Evolutionary conservation across 2,113 vertebrate species (phyloP).

Genomic region (Channa argus): DNA sequence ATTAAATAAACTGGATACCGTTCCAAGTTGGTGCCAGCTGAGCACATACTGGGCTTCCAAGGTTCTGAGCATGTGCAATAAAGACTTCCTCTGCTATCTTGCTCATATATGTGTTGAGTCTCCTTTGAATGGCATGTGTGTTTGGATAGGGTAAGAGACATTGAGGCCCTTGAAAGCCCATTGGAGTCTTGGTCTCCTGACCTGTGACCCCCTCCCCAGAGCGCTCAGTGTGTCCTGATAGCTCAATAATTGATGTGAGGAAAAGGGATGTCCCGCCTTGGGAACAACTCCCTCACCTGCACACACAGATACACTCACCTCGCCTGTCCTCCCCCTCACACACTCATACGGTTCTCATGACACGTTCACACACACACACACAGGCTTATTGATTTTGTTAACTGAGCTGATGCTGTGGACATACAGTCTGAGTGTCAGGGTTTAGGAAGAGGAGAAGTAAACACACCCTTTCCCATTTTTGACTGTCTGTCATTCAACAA

Average conservation of each 20-base stretch:
- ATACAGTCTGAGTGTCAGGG: constrained; percentile 46
- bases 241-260: constrained; percentile 83
- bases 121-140: neutral
- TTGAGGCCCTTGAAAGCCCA: constrained; percentile 59
- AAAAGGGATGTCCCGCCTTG: constrained; percentile 64
- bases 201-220: constrained; percentile 72
- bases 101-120: constrained; percentile 3
- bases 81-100: too few species aligned
- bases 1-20: too few species aligned
- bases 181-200: constrained; percentile 69
- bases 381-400: constrained; percentile 86
- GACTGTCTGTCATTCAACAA: constrained; percentile 17
- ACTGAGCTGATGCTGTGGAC: constrained; percentile 76
- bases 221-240: constrained; percentile 71
- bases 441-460: constrained; percentile 26
- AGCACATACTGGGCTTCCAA: neutral
- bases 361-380: constrained; percentile 75
- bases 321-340: neutral
- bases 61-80: too few species aligned
- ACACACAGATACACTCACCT: constrained; percentile 29
- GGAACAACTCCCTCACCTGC: constrained; percentile 69
- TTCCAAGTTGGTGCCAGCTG: neutral
- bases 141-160: constrained; percentile 22
- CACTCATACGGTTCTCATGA: constrained; percentile 53
- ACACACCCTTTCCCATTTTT: constrained; percentile 43